phyloP scores from a whole-genome alignment of 2,113 vertebrate genomes.

The Leucopsar rothschildi region DNA sequence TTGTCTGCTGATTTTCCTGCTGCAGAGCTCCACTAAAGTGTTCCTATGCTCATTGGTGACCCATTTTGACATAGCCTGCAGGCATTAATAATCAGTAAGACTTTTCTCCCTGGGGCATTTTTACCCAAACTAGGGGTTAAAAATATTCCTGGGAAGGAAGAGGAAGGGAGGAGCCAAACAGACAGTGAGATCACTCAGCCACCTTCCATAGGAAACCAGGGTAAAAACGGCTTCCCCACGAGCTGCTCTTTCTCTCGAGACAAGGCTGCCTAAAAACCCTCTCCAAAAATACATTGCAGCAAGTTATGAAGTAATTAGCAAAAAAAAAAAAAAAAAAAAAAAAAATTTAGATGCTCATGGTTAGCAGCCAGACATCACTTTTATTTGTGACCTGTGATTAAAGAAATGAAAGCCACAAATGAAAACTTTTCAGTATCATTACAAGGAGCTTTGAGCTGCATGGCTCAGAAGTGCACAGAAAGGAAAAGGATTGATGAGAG shows the following conservation, averaged over 20 bases:
- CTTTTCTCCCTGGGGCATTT: neutral
- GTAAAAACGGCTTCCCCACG: neutral
- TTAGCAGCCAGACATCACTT: neutral
- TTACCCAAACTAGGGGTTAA: conserved; percentile 11
- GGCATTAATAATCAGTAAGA: neutral
- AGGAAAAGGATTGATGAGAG: neutral
- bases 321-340: neutral
- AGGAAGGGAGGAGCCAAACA: conserved; percentile 56
- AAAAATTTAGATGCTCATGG: neutral
- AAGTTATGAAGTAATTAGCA: neutral
- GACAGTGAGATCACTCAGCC: neutral
- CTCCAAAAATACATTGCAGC: neutral
- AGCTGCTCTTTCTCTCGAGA: neutral
- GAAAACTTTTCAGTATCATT: neutral
- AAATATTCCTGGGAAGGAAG: conserved; percentile 21
- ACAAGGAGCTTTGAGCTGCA: neutral
- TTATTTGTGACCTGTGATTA: neutral
- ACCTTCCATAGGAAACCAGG: neutral
- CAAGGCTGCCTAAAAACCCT: neutral
- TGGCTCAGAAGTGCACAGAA: neutral
- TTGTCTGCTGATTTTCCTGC: neutral
- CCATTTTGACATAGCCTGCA: neutral
- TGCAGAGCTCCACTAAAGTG: neutral
- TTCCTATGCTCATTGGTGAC: neutral
- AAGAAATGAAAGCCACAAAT: neutral